A percentile compares a stretch with the other conserved stretches of the same genome.
phyloP scores from a whole-genome alignment of 2,888 invertebrate species.

The Ptilodon capucinus region DNA sequence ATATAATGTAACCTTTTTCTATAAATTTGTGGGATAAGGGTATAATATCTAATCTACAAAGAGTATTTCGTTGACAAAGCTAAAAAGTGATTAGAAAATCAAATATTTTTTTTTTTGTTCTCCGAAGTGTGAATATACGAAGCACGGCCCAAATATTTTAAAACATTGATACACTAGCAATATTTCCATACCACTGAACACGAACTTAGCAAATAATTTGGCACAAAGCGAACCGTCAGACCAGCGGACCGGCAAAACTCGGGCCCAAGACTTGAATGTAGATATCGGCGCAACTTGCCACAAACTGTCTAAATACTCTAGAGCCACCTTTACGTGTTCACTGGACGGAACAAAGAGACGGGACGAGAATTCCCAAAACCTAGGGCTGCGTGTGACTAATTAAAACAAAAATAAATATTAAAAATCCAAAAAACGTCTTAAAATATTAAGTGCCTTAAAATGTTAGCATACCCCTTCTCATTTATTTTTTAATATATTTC shows the following conservation, averaged over 20 bases:
- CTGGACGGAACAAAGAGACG: constrained; percentile 26
- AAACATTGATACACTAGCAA: background rate
- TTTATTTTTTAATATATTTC: too few relatives aligned
- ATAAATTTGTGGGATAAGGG: too few relatives aligned
- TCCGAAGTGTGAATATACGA: too few relatives aligned
- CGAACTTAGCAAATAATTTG: constrained; percentile 20
- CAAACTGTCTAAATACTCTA: constrained; percentile 27
- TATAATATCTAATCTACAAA: too few relatives aligned
- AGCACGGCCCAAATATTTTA: too few relatives aligned
- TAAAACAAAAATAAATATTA: background rate
- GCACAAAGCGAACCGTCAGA: constrained; percentile 10
- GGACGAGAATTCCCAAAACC: constrained; percentile 18
- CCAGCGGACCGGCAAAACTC: constrained; percentile 20
- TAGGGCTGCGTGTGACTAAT: constrained; percentile 19
- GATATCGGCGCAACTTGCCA: constrained; percentile 30
- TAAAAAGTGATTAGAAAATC: too few relatives aligned
- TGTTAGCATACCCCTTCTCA: too few relatives aligned
- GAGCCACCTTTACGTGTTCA: constrained; percentile 23
- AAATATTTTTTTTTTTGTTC: too few relatives aligned
- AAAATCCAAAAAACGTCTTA: too few relatives aligned
- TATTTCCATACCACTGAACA: background rate
- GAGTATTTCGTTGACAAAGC: too few relatives aligned
- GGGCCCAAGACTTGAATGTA: constrained; percentile 24
- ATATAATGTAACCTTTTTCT: too few relatives aligned
- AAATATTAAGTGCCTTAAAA: too few relatives aligned